Percentiles rank a stretch among this genome's conserved stretches.
These are phyloP conservation scores for Campoletis raptor DNA, from an alignment of 2,888 invertebrate species.

Conservation along the genomic window DNA sequence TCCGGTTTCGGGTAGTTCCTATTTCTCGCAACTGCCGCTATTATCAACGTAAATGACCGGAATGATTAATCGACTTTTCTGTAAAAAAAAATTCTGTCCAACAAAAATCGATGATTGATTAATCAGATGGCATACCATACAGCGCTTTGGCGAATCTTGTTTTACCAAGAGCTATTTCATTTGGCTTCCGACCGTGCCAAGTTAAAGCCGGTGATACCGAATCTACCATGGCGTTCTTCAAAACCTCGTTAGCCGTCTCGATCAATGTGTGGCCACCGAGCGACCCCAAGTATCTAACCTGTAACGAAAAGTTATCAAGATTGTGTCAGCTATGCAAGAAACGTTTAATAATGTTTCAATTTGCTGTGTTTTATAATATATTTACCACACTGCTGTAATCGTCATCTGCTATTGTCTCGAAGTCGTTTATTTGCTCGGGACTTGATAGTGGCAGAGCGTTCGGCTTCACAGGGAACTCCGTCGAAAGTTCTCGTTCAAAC, in stretches of 20 bases:
- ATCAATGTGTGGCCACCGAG: constrained; percentile 3
- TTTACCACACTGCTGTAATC: not conserved
- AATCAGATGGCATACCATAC: constrained; percentile 2
- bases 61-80: not conserved
- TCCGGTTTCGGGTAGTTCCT: constrained; percentile 7
- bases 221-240: constrained; percentile 16
- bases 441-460: not conserved
- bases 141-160: constrained; percentile 4
- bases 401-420: not conserved
- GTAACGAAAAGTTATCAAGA: not conserved
- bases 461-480: not conserved
- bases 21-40: not conserved
- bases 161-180: constrained; percentile 3
- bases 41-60: not conserved
- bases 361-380: not conserved
- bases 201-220: not conserved
- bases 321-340: not conserved
- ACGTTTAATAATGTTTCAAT: not conserved
- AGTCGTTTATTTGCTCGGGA: not conserved
- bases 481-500: not conserved
- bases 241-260: not conserved
- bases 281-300: constrained; percentile 3
- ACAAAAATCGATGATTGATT: not conserved
- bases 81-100: not conserved
- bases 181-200: constrained; percentile 5